Conservation (phyloP, 2,113 vertebrate species). For the Odontesthes bonariensis region DNA sequence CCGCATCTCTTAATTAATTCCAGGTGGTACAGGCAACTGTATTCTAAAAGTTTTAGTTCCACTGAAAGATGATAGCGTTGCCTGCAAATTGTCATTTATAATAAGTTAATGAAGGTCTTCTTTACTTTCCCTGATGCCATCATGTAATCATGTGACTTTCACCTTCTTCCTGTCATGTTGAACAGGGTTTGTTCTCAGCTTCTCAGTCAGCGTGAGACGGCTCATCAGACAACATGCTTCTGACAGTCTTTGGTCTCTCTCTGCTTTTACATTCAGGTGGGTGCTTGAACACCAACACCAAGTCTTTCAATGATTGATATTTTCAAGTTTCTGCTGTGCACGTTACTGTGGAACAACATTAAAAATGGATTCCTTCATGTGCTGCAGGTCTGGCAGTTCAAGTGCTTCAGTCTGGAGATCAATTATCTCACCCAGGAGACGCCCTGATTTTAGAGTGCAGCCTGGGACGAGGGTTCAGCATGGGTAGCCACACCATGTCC, state of each 20-base stretch:
- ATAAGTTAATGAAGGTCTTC: no score
- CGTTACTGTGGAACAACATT: neutral
- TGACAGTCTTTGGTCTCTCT: constrained; percentile 1
- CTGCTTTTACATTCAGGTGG: constrained; percentile 47
- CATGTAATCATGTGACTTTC: constrained; percentile 24
- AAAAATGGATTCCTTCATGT: neutral
- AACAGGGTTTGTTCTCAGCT: neutral
- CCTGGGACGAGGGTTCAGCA: constrained; percentile 43
- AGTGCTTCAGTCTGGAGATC: constrained; percentile 58
- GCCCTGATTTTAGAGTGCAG: constrained; percentile 56
- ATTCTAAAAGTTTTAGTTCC: no score
- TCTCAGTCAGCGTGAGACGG: constrained; percentile 1
- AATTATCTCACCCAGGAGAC: neutral
- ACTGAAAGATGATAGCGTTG: no score
- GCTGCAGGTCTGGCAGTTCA: constrained; percentile 43
- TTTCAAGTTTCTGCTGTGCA: neutral
- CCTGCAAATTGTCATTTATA: no score
- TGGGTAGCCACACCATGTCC: constrained; percentile 72
- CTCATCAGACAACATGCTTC: constrained; percentile 34
- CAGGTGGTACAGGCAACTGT: no score
- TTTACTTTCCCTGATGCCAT: neutral
- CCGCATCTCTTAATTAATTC: no score
- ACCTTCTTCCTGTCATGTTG: neutral
- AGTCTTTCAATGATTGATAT: neutral
- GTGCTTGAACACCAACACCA: neutral